Conservation (phyloP, 2,888 invertebrate species). For the Drosophila greeni region DNA sequence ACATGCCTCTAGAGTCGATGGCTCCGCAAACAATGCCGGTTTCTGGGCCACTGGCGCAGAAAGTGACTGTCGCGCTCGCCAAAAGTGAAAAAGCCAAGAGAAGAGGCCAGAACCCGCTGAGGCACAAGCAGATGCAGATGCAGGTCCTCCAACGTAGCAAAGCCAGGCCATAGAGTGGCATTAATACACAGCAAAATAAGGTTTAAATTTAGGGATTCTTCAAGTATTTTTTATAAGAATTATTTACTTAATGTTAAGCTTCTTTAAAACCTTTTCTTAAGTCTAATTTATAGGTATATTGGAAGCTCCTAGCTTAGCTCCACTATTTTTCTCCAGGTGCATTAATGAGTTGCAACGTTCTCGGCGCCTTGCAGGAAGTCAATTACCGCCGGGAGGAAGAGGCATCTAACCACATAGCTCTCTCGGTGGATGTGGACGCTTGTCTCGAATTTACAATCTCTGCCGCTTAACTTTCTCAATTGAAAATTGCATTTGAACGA, state of each 20-base stretch:
- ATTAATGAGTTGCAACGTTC: conserved; percentile 38
- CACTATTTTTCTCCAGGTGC: background rate
- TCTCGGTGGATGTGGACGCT: conserved; percentile 21
- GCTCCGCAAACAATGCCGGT: conserved; percentile 31
- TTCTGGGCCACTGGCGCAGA: conserved; percentile 50
- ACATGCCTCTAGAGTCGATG: conserved; percentile 20
- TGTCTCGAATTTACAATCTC: conserved; percentile 60
- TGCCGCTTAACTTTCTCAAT: conserved; percentile 64
- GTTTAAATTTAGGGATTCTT: background rate
- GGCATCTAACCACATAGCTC: conserved; percentile 24
- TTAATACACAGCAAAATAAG: background rate
- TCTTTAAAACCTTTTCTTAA: background rate
- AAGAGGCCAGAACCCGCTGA: conserved; percentile 22
- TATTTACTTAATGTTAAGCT: no score
- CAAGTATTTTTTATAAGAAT: no score
- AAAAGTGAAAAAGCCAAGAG: conserved; percentile 44
- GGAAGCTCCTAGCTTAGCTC: background rate
- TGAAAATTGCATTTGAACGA: conserved; percentile 58
- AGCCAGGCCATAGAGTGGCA: background rate
- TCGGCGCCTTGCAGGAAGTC: conserved; percentile 38
- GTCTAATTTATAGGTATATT: no score
- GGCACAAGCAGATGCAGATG: conserved; percentile 4
- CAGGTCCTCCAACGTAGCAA: conserved; percentile 14
- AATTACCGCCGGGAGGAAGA: conserved; percentile 42
- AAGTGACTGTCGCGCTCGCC: conserved; percentile 45